These are phyloP conservation scores for Lathamus discolor DNA, from an alignment of 2,113 vertebrate genomes.

Conservation along the genomic window DNA sequence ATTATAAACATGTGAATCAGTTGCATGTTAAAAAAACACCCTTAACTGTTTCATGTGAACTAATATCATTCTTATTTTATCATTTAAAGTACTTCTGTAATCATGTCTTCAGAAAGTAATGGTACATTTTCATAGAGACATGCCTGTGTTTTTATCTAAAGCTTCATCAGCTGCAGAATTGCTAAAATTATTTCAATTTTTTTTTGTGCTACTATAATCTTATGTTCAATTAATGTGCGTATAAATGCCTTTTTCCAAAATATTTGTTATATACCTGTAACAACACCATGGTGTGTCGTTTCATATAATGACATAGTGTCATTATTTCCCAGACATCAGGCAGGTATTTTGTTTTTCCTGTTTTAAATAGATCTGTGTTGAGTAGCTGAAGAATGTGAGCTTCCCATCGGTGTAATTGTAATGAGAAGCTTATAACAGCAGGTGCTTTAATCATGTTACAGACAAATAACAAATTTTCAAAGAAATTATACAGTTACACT, in stretches of 20 bases:
- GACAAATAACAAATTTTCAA: slow-evolving; percentile 20
- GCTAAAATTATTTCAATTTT: background rate
- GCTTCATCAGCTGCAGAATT: background rate
- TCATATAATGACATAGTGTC: background rate
- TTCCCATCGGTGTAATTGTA: background rate
- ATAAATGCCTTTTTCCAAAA: background rate
- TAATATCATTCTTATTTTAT: background rate
- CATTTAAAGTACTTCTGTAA: background rate
- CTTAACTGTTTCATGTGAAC: background rate
- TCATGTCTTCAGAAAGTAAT: background rate
- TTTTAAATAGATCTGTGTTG: background rate
- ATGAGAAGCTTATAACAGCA: slow-evolving; percentile 14
- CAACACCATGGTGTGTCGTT: rapidly evolving
- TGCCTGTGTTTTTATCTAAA: background rate
- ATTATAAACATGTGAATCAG: background rate
- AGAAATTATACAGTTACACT: background rate
- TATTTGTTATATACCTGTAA: background rate
- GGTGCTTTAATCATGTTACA: slow-evolving; percentile 18
- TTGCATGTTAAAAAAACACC: background rate
- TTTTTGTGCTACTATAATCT: background rate
- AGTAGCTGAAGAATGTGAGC: background rate
- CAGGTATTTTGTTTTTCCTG: background rate
- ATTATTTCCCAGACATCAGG: background rate
- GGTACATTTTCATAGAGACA: background rate
- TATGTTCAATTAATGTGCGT: background rate